Conservation (phyloP, 1,140 invertebrate genomes). For the Ganaspis sp. region DNA sequence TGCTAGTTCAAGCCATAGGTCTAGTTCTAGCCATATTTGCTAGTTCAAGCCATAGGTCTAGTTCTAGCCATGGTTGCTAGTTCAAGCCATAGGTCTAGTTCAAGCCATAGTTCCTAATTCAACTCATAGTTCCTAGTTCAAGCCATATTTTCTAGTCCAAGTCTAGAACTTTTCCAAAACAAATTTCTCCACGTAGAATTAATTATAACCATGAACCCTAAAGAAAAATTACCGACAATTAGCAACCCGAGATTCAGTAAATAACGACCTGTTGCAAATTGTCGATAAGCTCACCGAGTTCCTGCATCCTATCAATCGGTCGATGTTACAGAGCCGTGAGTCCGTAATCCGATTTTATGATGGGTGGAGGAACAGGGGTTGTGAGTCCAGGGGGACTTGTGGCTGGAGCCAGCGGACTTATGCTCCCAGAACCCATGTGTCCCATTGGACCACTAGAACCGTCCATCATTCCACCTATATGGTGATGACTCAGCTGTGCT, state of each 20-base stretch:
- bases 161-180: no score
- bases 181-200: not conserved
- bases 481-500: slow-evolving; percentile 74
- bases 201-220: not conserved
- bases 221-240: not conserved
- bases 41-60: no score
- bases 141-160: no score
- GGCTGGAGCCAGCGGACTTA: slow-evolving; percentile 75
- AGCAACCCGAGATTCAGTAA: not conserved
- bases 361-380: slow-evolving; percentile 68
- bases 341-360: slow-evolving; percentile 85
- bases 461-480: slow-evolving; percentile 73
- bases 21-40: no score
- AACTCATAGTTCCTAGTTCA: no score
- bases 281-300: slow-evolving; percentile 15
- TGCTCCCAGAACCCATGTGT: slow-evolving; percentile 74
- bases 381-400: slow-evolving; percentile 67
- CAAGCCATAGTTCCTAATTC: no score
- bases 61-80: no score
- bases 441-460: slow-evolving; percentile 65
- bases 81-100: no score
- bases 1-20: no score
- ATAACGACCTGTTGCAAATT: not conserved
- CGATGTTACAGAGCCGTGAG: slow-evolving; percentile 83
- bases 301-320: slow-evolving; percentile 48